These are phyloP conservation scores for Rhogogaster chlorosoma DNA, from an alignment of 2,888 invertebrate genomes.

Conservation along the genomic window DNA sequence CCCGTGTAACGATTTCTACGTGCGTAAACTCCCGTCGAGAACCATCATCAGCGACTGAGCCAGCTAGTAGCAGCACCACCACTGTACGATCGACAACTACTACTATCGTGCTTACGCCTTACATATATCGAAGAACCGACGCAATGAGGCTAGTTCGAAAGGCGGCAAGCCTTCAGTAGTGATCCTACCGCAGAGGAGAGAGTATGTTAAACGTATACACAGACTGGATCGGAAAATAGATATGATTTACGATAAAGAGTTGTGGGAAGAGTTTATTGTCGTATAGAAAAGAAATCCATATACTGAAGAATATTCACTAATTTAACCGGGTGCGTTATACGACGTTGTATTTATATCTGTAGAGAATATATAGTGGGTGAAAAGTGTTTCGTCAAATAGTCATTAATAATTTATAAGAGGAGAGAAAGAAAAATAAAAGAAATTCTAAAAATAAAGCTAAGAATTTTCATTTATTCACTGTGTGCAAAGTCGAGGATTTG, in stretches of 20 bases:
- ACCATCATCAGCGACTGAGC: neutral
- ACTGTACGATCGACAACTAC: constrained; percentile 1
- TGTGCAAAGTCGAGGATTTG: neutral
- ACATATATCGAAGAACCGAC: constrained; percentile 33
- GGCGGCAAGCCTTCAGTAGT: constrained; percentile 46
- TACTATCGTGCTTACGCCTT: constrained; percentile 23
- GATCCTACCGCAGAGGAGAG: constrained; percentile 42
- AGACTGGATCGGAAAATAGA: neutral
- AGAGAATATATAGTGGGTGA: neutral
- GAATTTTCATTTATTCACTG: neutral
- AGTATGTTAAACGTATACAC: constrained; percentile 9
- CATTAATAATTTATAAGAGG: neutral
- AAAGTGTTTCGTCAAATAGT: neutral
- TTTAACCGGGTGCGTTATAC: neutral
- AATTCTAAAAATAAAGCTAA: neutral
- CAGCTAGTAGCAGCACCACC: neutral
- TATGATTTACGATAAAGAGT: neutral
- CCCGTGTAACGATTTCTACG: constrained; percentile 32
- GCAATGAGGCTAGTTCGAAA: constrained; percentile 32
- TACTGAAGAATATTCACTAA: neutral
- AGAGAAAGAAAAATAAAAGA: neutral
- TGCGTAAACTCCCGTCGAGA: neutral
- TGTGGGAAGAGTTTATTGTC: neutral
- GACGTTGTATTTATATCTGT: neutral
- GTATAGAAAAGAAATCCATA: neutral